Evolutionary conservation across 2,113 vertebrate genomes (phyloP).

Genomic region (Carassius carassius): DNA sequence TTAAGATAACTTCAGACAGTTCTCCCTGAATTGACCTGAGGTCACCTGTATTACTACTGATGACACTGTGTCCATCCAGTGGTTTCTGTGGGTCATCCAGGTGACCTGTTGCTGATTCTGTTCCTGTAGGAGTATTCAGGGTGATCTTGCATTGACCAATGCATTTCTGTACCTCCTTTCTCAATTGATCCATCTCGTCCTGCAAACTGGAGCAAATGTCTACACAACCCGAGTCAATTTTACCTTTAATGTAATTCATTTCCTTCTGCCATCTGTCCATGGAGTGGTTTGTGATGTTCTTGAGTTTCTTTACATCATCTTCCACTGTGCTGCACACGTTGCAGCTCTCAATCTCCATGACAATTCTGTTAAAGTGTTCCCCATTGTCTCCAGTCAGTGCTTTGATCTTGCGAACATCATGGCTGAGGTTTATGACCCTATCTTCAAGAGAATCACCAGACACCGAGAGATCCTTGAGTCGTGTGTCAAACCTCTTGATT

Average conservation of each 20-base stretch:
- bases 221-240: conserved; percentile 70
- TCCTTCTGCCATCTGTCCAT: conserved; percentile 74
- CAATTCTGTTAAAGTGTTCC: conserved; percentile 73
- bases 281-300: conserved; percentile 78
- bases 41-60: conserved; percentile 77
- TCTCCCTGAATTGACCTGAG: conserved; percentile 83
- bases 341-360: conserved; percentile 71
- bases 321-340: conserved; percentile 67
- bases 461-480: conserved; percentile 76
- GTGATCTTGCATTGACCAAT: conserved; percentile 54
- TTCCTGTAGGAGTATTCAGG: conserved; percentile 59
- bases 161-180: conserved; percentile 77
- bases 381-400: conserved; percentile 70
- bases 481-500: conserved; percentile 76
- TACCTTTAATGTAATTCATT: conserved; percentile 59
- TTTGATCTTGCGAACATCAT: conserved; percentile 71
- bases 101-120: conserved; percentile 37
- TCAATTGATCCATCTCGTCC: conserved; percentile 74
- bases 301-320: conserved; percentile 71
- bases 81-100: conserved; percentile 70
- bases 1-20: conserved; percentile 80
- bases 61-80: conserved; percentile 87
- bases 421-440: conserved; percentile 75
- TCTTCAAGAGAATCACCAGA: conserved; percentile 76
- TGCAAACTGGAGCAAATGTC: conserved; percentile 73